These are phyloP conservation scores for Actinernus sp. DNA, from an alignment of 92 coral and sea anemone species.

Conservation along the genomic window DNA sequence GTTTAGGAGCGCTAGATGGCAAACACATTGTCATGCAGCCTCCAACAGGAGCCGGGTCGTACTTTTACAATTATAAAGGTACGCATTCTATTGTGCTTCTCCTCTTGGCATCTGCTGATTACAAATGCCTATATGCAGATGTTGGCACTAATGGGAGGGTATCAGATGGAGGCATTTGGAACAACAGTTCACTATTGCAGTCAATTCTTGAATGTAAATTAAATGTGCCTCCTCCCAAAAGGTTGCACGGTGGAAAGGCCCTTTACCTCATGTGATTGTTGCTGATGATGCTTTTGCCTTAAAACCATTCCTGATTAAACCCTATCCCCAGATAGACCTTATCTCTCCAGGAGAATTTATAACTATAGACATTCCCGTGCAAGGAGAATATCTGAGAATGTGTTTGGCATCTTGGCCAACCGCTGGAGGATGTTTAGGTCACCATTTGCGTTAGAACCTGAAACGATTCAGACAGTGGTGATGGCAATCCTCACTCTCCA, in stretches of 20 bases:
- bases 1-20: constrained; percentile 75
- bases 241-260: too few species aligned
- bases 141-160: constrained; percentile 45
- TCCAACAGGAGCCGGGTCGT: constrained; percentile 69
- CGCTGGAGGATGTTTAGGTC: constrained; percentile 50
- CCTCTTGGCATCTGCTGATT: constrained; percentile 58
- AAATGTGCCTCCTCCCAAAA: too few species aligned
- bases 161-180: constrained; percentile 67
- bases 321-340: too few species aligned
- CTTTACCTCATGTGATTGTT: constrained; percentile 31
- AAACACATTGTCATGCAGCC: constrained; percentile 61
- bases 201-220: not conserved
- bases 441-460: constrained; percentile 59
- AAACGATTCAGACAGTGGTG: constrained; percentile 41
- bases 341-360: constrained; percentile 48
- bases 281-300: constrained; percentile 67
- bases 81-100: constrained; percentile 49
- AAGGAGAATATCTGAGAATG: constrained; percentile 58
- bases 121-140: constrained; percentile 35
- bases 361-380: constrained; percentile 59
- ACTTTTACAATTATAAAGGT: constrained; percentile 65
- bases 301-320: too few species aligned
- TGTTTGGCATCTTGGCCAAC: constrained; percentile 54
- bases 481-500: constrained; percentile 63
- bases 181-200: constrained; percentile 17